Evolutionary conservation across 2,888 invertebrate genomes (phyloP), one percentile per base, ranked within the genome.

Genomic region (Tipula unca): DNA sequence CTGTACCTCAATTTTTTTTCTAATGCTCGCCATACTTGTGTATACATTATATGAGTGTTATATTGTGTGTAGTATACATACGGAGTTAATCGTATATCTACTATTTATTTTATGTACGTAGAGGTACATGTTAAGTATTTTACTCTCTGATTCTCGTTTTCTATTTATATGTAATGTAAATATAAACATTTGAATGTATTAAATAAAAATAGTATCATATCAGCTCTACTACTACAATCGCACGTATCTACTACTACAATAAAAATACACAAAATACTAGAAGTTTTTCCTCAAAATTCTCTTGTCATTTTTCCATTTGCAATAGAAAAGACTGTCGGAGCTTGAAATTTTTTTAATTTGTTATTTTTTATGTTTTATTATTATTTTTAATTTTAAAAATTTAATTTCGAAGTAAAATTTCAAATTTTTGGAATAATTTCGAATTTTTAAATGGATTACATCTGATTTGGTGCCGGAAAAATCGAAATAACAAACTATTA

Each of bases 261-360:
- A 25, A n/a, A 69, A 69, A 69, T 69, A 69, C 25, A 17, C 69
- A 69, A 69, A 69, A 69, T 69, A 69, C 25, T 69, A 69, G 25
- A 69, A 69, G 69, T 69, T 69, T 69, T 69, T 69, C 69, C 69
- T 69, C 69, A 69, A 69, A 69, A 69, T 69, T 69, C 69, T 69
- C 69, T 69, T 69, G 69, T 69, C 69, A 69, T 69, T 69, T 69
- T 69, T 69, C 69, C 69, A 69, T 69, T 69, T 69, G 69, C 69
- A 69, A 69, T 69, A 69, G 69, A 69, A 48, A 48, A 69, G 69
- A 69, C 69, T 69, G 69, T 69, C 69, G 69, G 69, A 69, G 69
- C 69, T 69, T 69, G 25, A 69, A 69, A 69, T 69, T 69, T 69
- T 69, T 69, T 69, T 69, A 69, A 69, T 69, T 69, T 69, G 69